Conservation (phyloP, 2,888 invertebrate genomes). For the Lasioglossum lativentre region DNA sequence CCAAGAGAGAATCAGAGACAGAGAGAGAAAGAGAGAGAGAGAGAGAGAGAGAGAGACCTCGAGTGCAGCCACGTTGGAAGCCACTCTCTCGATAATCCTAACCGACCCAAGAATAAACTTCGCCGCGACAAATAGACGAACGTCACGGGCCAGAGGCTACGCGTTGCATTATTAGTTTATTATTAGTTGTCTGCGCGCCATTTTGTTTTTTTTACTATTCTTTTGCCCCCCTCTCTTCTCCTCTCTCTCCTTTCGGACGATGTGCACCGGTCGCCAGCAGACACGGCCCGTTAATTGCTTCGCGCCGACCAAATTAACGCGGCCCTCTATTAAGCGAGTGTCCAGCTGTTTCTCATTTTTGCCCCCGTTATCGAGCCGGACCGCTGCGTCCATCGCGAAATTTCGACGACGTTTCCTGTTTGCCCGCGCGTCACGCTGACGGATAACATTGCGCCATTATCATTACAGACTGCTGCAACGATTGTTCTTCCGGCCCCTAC, state of each 20-base stretch:
- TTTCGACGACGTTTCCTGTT: slow-evolving; percentile 8
- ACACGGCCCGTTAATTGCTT: slow-evolving; percentile 50
- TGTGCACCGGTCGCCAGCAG: slow-evolving; percentile 26
- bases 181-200: slow-evolving; percentile 45
- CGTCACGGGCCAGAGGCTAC: slow-evolving; percentile 25
- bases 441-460: background rate
- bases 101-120: slow-evolving; percentile 33
- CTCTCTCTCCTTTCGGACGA: background rate
- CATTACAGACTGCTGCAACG: background rate
- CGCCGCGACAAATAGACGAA: slow-evolving; percentile 19
- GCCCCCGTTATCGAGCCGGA: background rate
- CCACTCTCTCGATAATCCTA: slow-evolving; percentile 26
- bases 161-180: slow-evolving; percentile 57
- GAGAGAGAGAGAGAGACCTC: slow-evolving; percentile 7
- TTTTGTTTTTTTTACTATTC: slow-evolving; percentile 21
- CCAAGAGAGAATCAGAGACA: background rate
- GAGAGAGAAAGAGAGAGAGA: too few species aligned
- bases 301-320: slow-evolving; percentile 39
- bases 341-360: slow-evolving; percentile 18
- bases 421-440: background rate
- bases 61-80: slow-evolving; percentile 5
- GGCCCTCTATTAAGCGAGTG: slow-evolving; percentile 29
- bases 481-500: background rate
- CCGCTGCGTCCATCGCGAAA: background rate
- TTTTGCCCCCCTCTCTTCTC: background rate